These are phyloP conservation scores for Dipus sagitta DNA, from an alignment of 2,797 vertebrate species.

Conservation along the genomic window DNA sequence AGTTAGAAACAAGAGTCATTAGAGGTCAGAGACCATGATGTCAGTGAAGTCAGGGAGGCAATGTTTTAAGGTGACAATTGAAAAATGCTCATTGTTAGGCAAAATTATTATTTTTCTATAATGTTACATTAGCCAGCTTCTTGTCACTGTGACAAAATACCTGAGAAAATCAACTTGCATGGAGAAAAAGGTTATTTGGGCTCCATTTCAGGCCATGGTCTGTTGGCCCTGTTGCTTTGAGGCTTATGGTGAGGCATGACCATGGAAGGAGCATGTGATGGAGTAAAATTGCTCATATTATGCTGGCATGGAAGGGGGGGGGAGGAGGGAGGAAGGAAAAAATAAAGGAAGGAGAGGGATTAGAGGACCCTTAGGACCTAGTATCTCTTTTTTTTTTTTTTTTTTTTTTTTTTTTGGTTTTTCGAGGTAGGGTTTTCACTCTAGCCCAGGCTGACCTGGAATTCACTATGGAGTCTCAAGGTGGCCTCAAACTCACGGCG, in stretches of 20 bases:
- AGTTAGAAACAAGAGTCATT: constrained; percentile 32
- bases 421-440: too few relatives aligned
- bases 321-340: not conserved
- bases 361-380: too few relatives aligned
- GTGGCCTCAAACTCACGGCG: too few relatives aligned
- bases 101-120: constrained; percentile 43
- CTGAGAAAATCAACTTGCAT: not conserved
- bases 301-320: not conserved
- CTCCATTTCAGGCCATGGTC: not conserved
- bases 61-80: constrained; percentile 19
- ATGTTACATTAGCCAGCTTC: not conserved
- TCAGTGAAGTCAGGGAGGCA: not conserved
- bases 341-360: too few relatives aligned
- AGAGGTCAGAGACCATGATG: not conserved
- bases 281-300: not conserved
- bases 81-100: not conserved
- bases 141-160: not conserved
- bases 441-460: too few relatives aligned
- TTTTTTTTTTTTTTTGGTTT: too few relatives aligned
- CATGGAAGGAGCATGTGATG: not conserved
- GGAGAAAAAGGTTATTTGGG: not conserved
- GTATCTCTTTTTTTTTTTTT: too few relatives aligned
- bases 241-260: not conserved
- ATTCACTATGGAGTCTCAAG: too few relatives aligned
- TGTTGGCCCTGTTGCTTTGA: not conserved